Base-by-base conservation (phyloP, 2,113 vertebrate genomes). In the Sialia sialis region DNA sequence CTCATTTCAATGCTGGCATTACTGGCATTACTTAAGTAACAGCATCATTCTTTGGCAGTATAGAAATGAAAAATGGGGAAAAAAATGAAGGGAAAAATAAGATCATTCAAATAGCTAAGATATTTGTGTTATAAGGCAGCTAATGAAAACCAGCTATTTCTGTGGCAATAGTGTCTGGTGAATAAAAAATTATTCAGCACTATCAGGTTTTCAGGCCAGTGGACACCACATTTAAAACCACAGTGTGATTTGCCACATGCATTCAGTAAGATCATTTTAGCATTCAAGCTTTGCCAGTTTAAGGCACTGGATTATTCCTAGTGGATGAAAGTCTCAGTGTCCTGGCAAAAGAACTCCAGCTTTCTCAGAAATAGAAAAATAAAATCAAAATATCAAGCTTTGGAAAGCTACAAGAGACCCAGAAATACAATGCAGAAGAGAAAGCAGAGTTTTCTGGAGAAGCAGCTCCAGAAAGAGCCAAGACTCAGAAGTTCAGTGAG, bases 401-500 rank as follows among this genome's bases (percentile, higher is more conserved):
- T 58, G 5, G 20, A 79, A 62, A 36, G 8, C 29, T 86, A 6
- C 12, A 76, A 23, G 8, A 43, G 4, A 5, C 27, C 14, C 15
- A 90, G 11, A 76, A 79, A 30, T 4, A 44, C 1, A 62, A 19
- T 12, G 21, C n/a, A 30, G 19, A 72, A 55, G 7, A 70, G 4
- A 10, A 63, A 63, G 7, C 8, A 66, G 13, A 29, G 8, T 5
- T 27, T 63, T 55, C 7, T 49, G 48, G 48, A 39, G 16, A 16
- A 89, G 2, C 4, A 38, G 7, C 11, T 52, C n/a, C 29, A 2
- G 3, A 5, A 34, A 10, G 38, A 70, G 2, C 1, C 8, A 0
- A 9, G 13, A 39, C 41, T 18, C 44, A 27, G 6, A 73, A 60
- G n/a, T 19, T 18, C 20, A 39, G 9, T 0, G 4, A 79, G 5